A percentile compares a stretch with the other conserved stretches of the same genome.
phyloP scores from a whole-genome alignment of 1,140 invertebrate species.

The Pararge aegeria region DNA sequence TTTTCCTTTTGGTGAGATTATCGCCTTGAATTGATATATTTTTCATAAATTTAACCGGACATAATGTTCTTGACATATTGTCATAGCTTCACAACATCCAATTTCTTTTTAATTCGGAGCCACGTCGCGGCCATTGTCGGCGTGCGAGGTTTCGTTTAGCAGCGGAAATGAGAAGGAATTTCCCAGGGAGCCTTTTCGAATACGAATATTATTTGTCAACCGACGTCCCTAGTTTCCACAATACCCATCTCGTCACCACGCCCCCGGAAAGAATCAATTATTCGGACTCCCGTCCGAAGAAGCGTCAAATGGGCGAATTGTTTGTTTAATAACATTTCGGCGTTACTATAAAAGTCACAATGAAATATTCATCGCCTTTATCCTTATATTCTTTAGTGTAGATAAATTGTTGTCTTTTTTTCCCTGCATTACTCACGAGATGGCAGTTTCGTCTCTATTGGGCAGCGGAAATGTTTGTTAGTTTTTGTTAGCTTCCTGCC shows the following conservation, averaged over 20 bases:
- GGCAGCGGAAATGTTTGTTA: conserved; percentile 53
- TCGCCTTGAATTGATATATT: background rate
- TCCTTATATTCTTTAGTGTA: conserved; percentile 45
- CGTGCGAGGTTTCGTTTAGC: conserved; percentile 62
- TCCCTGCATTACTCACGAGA: conserved; percentile 1
- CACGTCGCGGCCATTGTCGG: conserved; percentile 59
- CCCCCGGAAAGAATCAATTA: conserved; percentile 79
- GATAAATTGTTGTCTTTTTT: conserved; percentile 25
- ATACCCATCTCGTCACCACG: conserved; percentile 52
- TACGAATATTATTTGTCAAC: conserved; percentile 73
- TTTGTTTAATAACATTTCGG: conserved; percentile 78
- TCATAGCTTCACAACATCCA: conserved; percentile 64
- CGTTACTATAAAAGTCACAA: conserved; percentile 59
- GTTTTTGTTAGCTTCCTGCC: conserved; percentile 65
- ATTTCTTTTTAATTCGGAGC: conserved; percentile 69
- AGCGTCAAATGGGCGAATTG: conserved; percentile 74
- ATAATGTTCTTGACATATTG: conserved; percentile 55
- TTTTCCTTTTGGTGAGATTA: background rate
- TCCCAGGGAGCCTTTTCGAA: conserved; percentile 62
- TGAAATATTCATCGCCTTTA: conserved; percentile 67
- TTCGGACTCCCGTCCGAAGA: conserved; percentile 60
- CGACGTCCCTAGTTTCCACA: conserved; percentile 50
- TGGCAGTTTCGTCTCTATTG: conserved; percentile 37
- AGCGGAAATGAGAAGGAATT: conserved; percentile 73
- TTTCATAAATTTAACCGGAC: conserved; percentile 13